Conservation (phyloP, 2,888 invertebrate species). For the Amiota mariae region DNA sequence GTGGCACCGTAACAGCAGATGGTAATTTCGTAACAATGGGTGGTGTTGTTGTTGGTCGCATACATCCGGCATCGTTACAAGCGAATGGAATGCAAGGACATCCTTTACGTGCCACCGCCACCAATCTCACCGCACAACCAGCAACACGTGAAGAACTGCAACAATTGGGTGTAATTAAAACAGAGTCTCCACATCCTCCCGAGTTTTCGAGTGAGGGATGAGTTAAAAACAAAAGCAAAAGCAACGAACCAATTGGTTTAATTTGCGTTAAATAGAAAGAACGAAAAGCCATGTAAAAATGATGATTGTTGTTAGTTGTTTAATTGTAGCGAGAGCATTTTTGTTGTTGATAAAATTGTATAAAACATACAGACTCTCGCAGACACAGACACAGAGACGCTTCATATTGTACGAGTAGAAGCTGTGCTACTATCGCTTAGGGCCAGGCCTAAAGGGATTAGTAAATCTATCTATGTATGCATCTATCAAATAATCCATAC, state of each 20-base stretch:
- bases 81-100: conserved; percentile 45
- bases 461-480: too few species aligned
- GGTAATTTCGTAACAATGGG: conserved; percentile 70
- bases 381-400: conserved; percentile 54
- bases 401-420: conserved; percentile 53
- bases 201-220: conserved; percentile 62
- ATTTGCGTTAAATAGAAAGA: neutral
- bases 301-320: conserved; percentile 65
- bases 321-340: conserved; percentile 64
- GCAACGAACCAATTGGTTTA: neutral
- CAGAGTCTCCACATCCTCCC: conserved; percentile 55
- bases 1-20: conserved; percentile 67
- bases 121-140: conserved; percentile 44
- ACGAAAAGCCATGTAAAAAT: neutral
- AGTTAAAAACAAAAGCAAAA: conserved; percentile 57
- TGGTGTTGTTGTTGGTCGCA: conserved; percentile 68
- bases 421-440: conserved; percentile 43
- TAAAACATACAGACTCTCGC: conserved; percentile 50
- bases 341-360: conserved; percentile 60
- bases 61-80: conserved; percentile 50
- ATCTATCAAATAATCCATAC: too few species aligned
- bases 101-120: conserved; percentile 45
- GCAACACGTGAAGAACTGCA: conserved; percentile 58
- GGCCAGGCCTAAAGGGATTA: conserved; percentile 23
- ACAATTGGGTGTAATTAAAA: conserved; percentile 66